A percentile compares a stretch with the other conserved stretches of the same genome.
Conservation (phyloP, 1,140 invertebrate species). For the Penaeus indicus region DNA sequence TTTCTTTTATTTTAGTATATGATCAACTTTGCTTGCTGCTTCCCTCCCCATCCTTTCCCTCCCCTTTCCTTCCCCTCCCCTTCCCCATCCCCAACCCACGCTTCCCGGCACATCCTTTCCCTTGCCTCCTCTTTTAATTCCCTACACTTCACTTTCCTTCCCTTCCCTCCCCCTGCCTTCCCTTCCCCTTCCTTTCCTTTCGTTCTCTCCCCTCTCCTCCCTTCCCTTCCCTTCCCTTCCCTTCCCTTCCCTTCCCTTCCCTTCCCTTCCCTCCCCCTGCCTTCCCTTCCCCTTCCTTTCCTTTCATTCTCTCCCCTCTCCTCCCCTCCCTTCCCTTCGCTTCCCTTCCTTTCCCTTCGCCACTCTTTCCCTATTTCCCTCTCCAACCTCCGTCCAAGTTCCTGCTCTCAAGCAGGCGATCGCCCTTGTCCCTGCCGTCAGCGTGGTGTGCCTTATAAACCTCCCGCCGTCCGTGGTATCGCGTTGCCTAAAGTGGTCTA, state of each 20-base stretch:
- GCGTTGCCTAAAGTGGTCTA: no score
- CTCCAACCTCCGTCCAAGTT: no score
- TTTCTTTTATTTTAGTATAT: no score
- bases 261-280: neutral
- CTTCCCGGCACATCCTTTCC: neutral
- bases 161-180: neutral
- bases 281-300: no score
- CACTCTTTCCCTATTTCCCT: no score
- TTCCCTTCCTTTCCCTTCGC: neutral
- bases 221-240: neutral
- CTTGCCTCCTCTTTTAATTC: neutral
- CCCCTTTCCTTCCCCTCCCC: neutral
- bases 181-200: neutral
- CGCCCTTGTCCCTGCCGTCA: no score
- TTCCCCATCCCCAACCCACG: neutral
- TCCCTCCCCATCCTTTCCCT: neutral
- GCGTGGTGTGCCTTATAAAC: no score
- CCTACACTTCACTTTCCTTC: neutral
- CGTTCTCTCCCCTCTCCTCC: no score
- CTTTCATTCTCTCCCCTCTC: neutral
- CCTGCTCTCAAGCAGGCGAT: no score
- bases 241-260: neutral
- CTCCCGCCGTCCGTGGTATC: no score
- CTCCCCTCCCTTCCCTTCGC: neutral
- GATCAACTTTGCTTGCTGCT: no score